Evolutionary conservation across 2,113 vertebrate species (phyloP).

Genomic region (Mesoclemmys tuberculata): DNA sequence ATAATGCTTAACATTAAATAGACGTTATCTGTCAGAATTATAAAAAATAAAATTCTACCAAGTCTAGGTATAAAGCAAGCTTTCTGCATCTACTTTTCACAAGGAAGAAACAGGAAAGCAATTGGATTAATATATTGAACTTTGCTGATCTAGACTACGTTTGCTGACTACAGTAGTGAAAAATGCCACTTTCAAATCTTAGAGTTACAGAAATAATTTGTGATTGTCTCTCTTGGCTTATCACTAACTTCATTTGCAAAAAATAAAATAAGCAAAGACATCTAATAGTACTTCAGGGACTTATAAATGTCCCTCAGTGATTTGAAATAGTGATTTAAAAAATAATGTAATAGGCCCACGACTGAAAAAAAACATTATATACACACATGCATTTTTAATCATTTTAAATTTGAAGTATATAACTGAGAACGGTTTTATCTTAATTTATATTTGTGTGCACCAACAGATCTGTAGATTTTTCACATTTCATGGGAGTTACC

Average conservation of each 20-base stretch:
- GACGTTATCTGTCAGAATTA: neutral
- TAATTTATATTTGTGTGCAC: neutral
- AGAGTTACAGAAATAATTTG: neutral
- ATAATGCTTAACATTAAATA: neutral
- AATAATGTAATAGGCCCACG: conserved; percentile 6
- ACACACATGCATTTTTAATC: neutral
- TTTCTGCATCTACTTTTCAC: neutral
- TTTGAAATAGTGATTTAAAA: conserved; percentile 12
- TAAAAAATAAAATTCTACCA: neutral
- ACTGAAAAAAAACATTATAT: neutral
- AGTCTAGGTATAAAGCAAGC: neutral
- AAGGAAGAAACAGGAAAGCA: neutral
- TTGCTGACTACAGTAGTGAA: neutral
- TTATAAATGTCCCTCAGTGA: neutral
- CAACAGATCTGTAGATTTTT: neutral
- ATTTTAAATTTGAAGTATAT: neutral
- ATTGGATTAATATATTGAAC: neutral
- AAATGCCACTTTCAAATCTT: neutral
- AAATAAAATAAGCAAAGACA: neutral
- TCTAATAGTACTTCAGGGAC: conserved; percentile 15
- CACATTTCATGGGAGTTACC: neutral
- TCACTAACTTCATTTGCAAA: neutral
- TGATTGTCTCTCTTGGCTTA: neutral
- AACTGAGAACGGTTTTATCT: neutral
- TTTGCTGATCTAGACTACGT: neutral